A percentile compares a stretch with the other conserved stretches of the same genome.
Conservation (phyloP, 2,797 vertebrate species). For the Nyctalus aviator region DNA sequence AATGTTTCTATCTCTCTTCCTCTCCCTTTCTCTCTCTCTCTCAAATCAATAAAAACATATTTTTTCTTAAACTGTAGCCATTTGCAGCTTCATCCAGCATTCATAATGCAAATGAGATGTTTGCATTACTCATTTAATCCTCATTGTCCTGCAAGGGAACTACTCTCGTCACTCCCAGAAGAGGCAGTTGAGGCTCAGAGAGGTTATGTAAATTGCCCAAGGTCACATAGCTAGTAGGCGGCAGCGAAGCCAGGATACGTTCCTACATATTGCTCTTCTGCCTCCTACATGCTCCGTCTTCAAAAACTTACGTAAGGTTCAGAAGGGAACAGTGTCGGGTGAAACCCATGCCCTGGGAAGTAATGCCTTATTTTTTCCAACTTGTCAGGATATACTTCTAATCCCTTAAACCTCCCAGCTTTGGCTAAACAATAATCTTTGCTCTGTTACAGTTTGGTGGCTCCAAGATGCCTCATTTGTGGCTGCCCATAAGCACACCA, state of each 20-base stretch:
- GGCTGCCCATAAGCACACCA: neutral
- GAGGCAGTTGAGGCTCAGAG: neutral
- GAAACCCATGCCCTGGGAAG: neutral
- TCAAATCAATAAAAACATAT: too few relatives aligned
- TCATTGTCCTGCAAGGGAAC: neutral
- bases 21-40: too few relatives aligned
- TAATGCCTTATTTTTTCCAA: neutral
- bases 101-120: neutral
- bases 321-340: neutral
- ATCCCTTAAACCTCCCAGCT: neutral
- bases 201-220: neutral
- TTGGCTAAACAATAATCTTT: conserved; percentile 39
- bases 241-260: neutral
- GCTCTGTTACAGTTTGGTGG: neutral
- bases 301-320: neutral
- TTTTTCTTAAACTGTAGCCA: too few relatives aligned
- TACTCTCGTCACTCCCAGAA: neutral
- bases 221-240: neutral
- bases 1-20: too few relatives aligned
- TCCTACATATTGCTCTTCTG: neutral
- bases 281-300: neutral
- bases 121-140: neutral
- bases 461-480: conserved; percentile 15
- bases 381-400: neutral
- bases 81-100: too few relatives aligned